Base-by-base conservation (phyloP, 1,140 invertebrate genomes). In the Drosophila repletoides region DNA sequence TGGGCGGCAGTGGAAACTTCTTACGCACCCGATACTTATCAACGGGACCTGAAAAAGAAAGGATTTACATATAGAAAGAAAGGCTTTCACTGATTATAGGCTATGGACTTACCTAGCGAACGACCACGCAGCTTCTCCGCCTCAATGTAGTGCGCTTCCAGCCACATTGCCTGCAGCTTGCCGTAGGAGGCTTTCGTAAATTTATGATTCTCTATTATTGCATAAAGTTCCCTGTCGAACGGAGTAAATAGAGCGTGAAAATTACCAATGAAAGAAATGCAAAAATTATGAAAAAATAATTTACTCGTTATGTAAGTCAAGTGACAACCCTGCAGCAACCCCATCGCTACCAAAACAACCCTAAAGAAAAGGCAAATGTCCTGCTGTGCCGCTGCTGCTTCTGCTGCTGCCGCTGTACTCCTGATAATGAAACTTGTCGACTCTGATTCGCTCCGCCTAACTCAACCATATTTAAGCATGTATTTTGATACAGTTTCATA, bases 1-100 rank as follows among this genome's bases (percentile, higher is more conserved):
- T 99, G 38, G 97, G 92, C 19, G 99, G 99, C 76, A 99, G 91
- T 0, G 99, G 99, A 88, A 98, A 99, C 95, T 99, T 99, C 94
- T 99, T 99, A 6, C 96, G 91, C 0, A 99, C 98, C n/a, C 99
- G 92, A 92, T 99, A 99, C 91, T 99, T 99, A 92, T 99, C 99
- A 1, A 99, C 99, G 0, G 99, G 98, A 0, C 99, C 89, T 90
- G 31, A n/a, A 69, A 1, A 3, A 26, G 10, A 14, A 0, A 6
- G n/a, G 22, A 26, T 24, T 26, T 14, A 2, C 12, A 45, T 28
- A 52, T 15, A 2, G 19, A 33, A 5, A 24, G 0, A 34, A 22
- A 19, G 15, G 15, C n/a, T n/a, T n/a, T n/a, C 5, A 26, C 0
- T 2, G 4, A 10, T 2, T 9, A 14, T 0, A 1, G 9, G 0